These are phyloP conservation scores for Rhinatrema bivittatum DNA, from an alignment of 2,797 vertebrate species.

Conservation along the genomic window DNA sequence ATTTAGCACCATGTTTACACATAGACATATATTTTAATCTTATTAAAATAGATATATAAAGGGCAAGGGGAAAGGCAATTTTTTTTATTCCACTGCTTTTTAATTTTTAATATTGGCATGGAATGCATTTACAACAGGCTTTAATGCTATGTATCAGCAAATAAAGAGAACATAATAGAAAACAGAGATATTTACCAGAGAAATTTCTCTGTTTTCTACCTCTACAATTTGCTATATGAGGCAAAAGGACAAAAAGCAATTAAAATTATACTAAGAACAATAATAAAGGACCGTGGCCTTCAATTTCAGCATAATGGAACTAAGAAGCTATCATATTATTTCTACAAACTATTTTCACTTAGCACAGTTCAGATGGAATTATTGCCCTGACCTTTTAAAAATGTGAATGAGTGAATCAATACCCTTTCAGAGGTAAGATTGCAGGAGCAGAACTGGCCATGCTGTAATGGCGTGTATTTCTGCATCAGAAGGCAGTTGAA, in stretches of 20 bases:
- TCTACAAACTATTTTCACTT: slow-evolving; percentile 62
- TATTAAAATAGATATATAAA: slow-evolving; percentile 31
- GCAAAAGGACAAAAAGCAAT: slow-evolving; percentile 31
- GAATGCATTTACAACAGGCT: too few relatives aligned
- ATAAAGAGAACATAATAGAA: too few relatives aligned
- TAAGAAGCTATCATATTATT: slow-evolving; percentile 42
- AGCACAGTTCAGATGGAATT: slow-evolving; percentile 57
- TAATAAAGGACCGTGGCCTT: slow-evolving; percentile 27
- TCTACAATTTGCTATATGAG: slow-evolving; percentile 9
- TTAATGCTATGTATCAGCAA: too few relatives aligned
- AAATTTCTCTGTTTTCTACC: too few relatives aligned
- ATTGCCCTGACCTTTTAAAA: slow-evolving; percentile 68
- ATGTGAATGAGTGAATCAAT: slow-evolving; percentile 51
- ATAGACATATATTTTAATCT: slow-evolving; percentile 13
- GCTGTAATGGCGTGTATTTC: slow-evolving; percentile 45
- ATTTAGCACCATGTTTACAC: slow-evolving; percentile 9
- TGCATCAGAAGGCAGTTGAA: slow-evolving; percentile 60
- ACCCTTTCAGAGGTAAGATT: slow-evolving; percentile 46
- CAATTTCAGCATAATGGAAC: slow-evolving; percentile 44
- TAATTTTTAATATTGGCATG: slow-evolving; percentile 22
- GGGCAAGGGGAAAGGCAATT: slow-evolving; percentile 1
- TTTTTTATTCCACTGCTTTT: slow-evolving; percentile 21
- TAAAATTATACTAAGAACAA: slow-evolving; percentile 39
- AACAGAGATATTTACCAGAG: too few relatives aligned
- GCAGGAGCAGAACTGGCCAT: slow-evolving; percentile 33